Percentiles rank a stretch among this genome's conserved stretches.
phyloP scores from a whole-genome alignment of 2,113 vertebrate genomes.

The Suncus etruscus region DNA sequence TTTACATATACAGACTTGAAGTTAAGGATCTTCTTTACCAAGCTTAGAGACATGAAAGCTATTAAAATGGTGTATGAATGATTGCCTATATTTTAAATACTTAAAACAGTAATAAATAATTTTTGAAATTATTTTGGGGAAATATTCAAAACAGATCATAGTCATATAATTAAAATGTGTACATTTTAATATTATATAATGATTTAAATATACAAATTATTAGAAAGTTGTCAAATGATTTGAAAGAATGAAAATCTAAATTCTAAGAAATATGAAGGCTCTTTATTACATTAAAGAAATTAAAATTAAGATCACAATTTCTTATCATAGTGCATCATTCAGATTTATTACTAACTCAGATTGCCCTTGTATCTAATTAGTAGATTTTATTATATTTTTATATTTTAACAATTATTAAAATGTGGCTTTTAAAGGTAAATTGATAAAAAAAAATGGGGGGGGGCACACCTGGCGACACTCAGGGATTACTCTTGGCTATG shows the following conservation, averaged over 20 bases:
- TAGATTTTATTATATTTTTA: constrained; percentile 54
- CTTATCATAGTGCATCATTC: constrained; percentile 53
- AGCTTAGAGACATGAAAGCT: neutral
- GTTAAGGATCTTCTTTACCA: neutral
- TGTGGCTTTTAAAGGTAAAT: neutral
- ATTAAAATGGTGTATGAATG: neutral
- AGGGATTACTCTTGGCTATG: too few species aligned
- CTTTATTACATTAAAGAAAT: too few species aligned
- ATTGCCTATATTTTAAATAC: neutral
- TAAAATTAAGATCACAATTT: constrained; percentile 65
- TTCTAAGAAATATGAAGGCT: neutral
- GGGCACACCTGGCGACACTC: too few species aligned
- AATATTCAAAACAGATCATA: neutral
- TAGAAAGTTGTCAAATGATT: neutral
- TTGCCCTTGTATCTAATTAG: constrained; percentile 58
- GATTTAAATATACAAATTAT: neutral
- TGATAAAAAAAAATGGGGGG: neutral
- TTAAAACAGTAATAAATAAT: constrained; percentile 2
- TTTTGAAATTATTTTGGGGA: neutral
- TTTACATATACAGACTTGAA: neutral
- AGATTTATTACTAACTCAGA: constrained; percentile 60
- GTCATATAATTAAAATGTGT: neutral
- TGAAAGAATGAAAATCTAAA: neutral
- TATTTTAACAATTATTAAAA: constrained; percentile 47
- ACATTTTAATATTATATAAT: constrained; percentile 3